Evolutionary conservation across 2,888 invertebrate genomes (phyloP), one percentile per base, ranked within the genome.

Genomic region (Cylloceria caligata): DNA sequence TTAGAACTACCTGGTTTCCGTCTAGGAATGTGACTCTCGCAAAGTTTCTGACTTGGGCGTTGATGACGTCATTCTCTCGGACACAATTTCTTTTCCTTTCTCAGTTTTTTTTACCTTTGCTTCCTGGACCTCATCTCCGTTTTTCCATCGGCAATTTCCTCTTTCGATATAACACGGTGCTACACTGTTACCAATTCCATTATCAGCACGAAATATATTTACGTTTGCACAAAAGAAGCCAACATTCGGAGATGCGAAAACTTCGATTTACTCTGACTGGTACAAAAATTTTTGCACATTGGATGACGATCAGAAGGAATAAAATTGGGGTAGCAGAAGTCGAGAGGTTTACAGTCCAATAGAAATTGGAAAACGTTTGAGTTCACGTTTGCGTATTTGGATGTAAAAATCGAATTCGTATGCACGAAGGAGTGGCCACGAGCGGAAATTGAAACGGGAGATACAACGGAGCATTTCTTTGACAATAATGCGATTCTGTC

Each of bases 81-180:
- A 84, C 83, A 73, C 83, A 80, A 85, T 85, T 86, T 84, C 81
- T 78, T 80, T 83, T 81, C 79, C 80, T 55, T 67, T 62, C 39
- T 36, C 47, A 9, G 19, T 55, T 21, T 64, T 24, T 57, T 24
- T 5, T 30, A 30, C 45, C 5, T 30, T 27, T 5, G 13, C 34
- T 55, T 55, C 34, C 34, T 34, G 45, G 45, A 55, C 57, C 55
- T 71, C 69, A 52, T 27, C 27, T 11, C 19, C 76, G 7, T n/a
- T 13, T 39, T 47, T 19, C 1, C 34, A 7, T 39, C 6, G 9
- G 62, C 55, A 65, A 67, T 45, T 68, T 75, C 72, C 77, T 62
- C 79, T 69, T 30, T 6, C 47, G 47, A 0, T 49, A 19, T 3
- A 42, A 42, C n/a, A 13, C n/a, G 42, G 3, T 2, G 11, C 39